Percentiles rank a stretch among this genome's conserved stretches.
These are phyloP conservation scores for Rhodeus uyekii DNA, from an alignment of 2,797 vertebrate species.

Conservation along the genomic window DNA sequence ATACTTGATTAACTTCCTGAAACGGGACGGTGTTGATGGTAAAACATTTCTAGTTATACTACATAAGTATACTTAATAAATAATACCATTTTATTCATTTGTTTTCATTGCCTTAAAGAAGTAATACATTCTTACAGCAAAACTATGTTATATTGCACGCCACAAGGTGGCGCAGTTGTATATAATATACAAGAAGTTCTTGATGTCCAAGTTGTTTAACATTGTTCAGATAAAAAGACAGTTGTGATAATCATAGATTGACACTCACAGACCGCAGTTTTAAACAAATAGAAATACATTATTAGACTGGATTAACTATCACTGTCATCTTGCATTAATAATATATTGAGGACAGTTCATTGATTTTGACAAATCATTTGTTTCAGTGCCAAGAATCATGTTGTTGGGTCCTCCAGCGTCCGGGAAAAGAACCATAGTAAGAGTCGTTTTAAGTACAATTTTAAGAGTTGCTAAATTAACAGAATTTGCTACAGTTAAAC, in stretches of 20 bases:
- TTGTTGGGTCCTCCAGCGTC: constrained; percentile 87
- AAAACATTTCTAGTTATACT: constrained; percentile 51
- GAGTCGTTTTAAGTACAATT: constrained; percentile 61
- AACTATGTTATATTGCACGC: background rate
- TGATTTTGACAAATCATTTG: background rate
- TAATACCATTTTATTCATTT: background rate
- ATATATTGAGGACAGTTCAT: background rate
- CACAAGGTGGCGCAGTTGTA: constrained; percentile 53
- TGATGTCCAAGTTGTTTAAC: background rate
- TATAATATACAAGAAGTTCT: background rate
- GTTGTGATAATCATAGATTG: background rate
- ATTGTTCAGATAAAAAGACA: background rate
- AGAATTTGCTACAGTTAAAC: background rate
- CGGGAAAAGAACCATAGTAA: constrained; percentile 88
- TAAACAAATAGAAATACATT: background rate
- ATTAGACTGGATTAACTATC: background rate
- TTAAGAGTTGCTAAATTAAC: background rate
- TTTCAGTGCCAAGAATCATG: constrained; percentile 82
- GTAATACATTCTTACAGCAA: background rate
- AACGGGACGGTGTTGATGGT: constrained; percentile 76
- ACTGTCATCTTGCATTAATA: background rate
- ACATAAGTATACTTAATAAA: too few species aligned
- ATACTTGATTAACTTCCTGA: constrained; percentile 82
- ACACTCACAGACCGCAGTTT: background rate
- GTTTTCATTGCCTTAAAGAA: background rate